Conservation (phyloP, 1,140 invertebrate genomes). For the Megalonaias nervosa region DNA sequence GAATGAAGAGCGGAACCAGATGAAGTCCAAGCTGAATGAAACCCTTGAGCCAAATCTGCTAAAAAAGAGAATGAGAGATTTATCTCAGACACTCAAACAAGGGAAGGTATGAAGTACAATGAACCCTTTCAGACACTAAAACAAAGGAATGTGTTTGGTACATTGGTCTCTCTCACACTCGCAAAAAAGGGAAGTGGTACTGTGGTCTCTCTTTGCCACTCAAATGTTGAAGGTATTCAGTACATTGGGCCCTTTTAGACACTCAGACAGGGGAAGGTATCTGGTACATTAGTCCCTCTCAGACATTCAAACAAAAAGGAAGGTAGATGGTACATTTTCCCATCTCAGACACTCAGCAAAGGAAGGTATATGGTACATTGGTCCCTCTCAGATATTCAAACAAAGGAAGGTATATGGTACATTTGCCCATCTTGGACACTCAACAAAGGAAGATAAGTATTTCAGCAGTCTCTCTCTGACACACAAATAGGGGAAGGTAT, state of each 20-base stretch:
- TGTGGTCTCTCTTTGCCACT: too few relatives aligned
- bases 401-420: conserved; percentile 43
- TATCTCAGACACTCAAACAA: conserved; percentile 57
- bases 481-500: too few relatives aligned
- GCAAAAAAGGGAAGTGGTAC: too few relatives aligned
- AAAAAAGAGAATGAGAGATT: conserved; percentile 55
- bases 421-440: too few relatives aligned
- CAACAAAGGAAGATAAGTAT: too few relatives aligned
- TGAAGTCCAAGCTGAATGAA: conserved; percentile 40
- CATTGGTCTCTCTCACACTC: too few relatives aligned
- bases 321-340: conserved; percentile 27
- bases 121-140: conserved; percentile 54
- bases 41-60: conserved; percentile 57
- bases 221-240: too few relatives aligned
- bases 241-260: too few relatives aligned
- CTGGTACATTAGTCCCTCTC: conserved; percentile 40
- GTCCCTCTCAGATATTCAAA: conserved; percentile 58
- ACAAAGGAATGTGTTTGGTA: conserved; percentile 45
- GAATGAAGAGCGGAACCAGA: conserved; percentile 44
- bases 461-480: too few relatives aligned
- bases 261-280: too few relatives aligned
- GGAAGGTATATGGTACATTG: neutral
- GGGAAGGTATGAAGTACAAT: conserved; percentile 43
- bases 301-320: conserved; percentile 56
- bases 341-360: too few relatives aligned